Evolutionary conservation across 2,888 invertebrate genomes (phyloP), one percentile per base, ranked within the genome.

Genomic region (Dolomedes plantarius): DNA sequence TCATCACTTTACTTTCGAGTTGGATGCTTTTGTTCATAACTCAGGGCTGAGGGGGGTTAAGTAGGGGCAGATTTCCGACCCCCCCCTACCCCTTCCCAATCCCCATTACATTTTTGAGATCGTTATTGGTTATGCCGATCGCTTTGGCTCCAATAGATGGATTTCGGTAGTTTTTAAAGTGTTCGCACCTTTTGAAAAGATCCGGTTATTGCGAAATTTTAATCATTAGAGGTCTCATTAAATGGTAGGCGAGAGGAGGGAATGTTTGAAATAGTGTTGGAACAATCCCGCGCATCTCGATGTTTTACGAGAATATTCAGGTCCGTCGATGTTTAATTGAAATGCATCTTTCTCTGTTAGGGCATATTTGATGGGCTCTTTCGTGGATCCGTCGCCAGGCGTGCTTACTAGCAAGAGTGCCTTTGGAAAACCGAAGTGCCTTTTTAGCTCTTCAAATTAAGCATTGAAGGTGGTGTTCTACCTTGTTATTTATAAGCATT

Each of bases 1-100:
- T 85, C 85, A 85, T 85, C 85, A 78, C 85, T 85, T 85, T 85
- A 78, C 85, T 85, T 46, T 85, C 85, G 85, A 83, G 83, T 83
- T 83, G 77, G 83, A 67, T 83, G 83, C 83, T 83, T 83, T 83
- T 83, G 83, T 83, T 83, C 83, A 83, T 83, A 77, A 83, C 82
- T 82, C 46, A 74, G 28, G 29, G 36, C 62, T 29, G 75, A 32
- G 64, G 64, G 76, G 81, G 81, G 81, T 81, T 74, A 81, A 81
- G 74, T 81, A 68, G 81, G 32, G 31, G 65, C 31, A 32, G 65
- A 19, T 19, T 23, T 7, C 56, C 5, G 7, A 5, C 41, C 41
- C 16, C 41, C 41, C 56, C 23, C 56, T n/a, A n/a, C n/a, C n/a
- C n/a, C 1, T 19, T 11, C 56, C 16, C 56, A 3, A 56, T 56